phyloP scores from a whole-genome alignment of 2,797 vertebrate genomes.

The Paratrypauchen microcephalus region DNA sequence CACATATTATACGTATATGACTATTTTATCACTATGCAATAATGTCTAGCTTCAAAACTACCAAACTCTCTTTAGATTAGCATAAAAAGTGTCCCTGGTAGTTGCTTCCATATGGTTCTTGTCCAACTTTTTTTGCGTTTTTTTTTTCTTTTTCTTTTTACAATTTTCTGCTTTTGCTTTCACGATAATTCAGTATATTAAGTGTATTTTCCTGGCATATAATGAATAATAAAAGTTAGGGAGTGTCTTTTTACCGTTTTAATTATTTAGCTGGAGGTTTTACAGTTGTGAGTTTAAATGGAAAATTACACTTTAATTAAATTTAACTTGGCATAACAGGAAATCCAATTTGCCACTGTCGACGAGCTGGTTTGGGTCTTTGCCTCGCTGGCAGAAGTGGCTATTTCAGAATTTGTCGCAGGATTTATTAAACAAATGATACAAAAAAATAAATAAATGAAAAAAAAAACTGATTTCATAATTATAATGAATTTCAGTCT shows the following conservation, averaged over 20 bases:
- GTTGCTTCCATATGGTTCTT: no score
- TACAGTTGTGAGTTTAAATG: not conserved
- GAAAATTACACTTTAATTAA: not conserved
- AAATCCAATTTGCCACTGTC: slow-evolving; percentile 1
- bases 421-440: not conserved
- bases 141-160: no score
- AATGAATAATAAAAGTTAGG: not conserved
- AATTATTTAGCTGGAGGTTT: not conserved
- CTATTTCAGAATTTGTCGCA: not conserved
- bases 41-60: no score
- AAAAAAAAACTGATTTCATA: not conserved
- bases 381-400: not conserved
- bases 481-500: not conserved
- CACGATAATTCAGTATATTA: no score
- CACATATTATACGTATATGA: no score
- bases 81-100: no score
- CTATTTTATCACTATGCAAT: no score
- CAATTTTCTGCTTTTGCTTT: no score
- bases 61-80: no score
- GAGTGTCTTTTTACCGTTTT: not conserved
- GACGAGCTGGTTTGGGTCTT: not conserved
- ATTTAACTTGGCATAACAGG: not conserved
- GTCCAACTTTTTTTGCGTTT: no score
- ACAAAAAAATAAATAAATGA: not conserved
- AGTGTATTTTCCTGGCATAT: no score